Conservation (phyloP, 2,888 invertebrate species). For the Bugula neritina region DNA sequence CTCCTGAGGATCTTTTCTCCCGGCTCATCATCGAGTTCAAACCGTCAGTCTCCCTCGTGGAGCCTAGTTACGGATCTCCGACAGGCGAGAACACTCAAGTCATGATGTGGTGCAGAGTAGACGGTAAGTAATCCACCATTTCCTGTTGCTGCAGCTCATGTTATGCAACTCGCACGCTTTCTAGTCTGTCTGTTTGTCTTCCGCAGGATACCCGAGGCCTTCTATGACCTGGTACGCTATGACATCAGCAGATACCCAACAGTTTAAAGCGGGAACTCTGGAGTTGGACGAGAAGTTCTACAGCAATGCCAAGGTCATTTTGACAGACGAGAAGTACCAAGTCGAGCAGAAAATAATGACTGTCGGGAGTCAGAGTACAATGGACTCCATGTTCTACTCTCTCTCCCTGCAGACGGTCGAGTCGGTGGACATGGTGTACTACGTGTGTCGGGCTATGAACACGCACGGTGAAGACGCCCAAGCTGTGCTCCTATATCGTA, state of each 20-base stretch:
- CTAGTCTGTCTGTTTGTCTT: neutral
- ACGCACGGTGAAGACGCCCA: neutral
- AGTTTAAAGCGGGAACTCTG: neutral
- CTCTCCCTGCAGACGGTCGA: conserved; percentile 19
- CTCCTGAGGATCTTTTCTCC: conserved; percentile 45
- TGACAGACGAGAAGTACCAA: conserved; percentile 7
- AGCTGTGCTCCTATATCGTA: conserved; percentile 14
- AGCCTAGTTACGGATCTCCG: conserved; percentile 42
- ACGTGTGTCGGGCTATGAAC: conserved; percentile 10
- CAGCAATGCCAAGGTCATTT: neutral
- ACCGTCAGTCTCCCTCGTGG: conserved; percentile 43
- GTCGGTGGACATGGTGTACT: conserved; percentile 17
- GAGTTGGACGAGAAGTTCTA: neutral
- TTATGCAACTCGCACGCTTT: neutral
- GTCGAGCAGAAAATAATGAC: conserved; percentile 26
- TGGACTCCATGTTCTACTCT: conserved; percentile 27
- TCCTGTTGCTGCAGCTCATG: neutral
- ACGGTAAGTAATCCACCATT: neutral
- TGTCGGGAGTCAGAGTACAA: conserved; percentile 19
- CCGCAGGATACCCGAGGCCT: conserved; percentile 20
- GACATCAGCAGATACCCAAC: neutral
- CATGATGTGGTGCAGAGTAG: conserved; percentile 24
- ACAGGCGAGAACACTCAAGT: conserved; percentile 8
- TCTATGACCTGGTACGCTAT: conserved; percentile 19
- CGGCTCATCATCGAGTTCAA: conserved; percentile 43